Conservation (phyloP, 1,140 invertebrate genomes). For the Drosophila seguyi region DNA sequence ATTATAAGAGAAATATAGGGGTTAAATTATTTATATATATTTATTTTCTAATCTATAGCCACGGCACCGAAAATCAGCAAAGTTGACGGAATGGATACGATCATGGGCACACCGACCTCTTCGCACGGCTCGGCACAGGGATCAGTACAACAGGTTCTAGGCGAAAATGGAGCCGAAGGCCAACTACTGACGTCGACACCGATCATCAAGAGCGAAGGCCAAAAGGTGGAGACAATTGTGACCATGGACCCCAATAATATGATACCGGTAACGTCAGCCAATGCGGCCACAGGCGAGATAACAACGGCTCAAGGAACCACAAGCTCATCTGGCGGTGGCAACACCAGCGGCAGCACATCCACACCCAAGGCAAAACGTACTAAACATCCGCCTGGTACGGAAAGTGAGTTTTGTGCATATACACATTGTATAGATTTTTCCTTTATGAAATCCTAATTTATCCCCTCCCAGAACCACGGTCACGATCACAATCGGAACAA, state of each 20-base stretch:
- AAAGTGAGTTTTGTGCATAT: conserved; percentile 56
- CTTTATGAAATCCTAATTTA: background rate
- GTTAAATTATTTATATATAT: background rate
- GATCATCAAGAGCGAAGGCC: conserved; percentile 79
- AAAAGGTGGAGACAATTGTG: conserved; percentile 82
- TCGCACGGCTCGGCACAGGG: conserved; percentile 57
- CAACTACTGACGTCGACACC: conserved; percentile 72
- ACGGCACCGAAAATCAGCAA: conserved; percentile 81
- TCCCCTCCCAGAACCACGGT: conserved; percentile 80
- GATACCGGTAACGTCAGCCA: conserved; percentile 77
- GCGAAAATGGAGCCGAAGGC: conserved; percentile 76
- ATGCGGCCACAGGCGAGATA: conserved; percentile 73
- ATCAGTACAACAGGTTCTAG: conserved; percentile 67
- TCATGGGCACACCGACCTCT: conserved; percentile 77
- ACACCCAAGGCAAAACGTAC: conserved; percentile 73
- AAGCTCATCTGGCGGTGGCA: conserved; percentile 49
- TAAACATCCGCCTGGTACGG: conserved; percentile 75
- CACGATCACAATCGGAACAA: conserved; percentile 88
- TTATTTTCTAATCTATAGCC: conserved; percentile 36
- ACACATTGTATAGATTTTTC: background rate
- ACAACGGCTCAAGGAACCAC: conserved; percentile 66
- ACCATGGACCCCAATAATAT: conserved; percentile 81
- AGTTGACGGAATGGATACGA: conserved; percentile 84
- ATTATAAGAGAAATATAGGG: background rate
- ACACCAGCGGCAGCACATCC: conserved; percentile 50